Conservation (phyloP, 2,888 invertebrate genomes). For the Luffia ferchaultella region DNA sequence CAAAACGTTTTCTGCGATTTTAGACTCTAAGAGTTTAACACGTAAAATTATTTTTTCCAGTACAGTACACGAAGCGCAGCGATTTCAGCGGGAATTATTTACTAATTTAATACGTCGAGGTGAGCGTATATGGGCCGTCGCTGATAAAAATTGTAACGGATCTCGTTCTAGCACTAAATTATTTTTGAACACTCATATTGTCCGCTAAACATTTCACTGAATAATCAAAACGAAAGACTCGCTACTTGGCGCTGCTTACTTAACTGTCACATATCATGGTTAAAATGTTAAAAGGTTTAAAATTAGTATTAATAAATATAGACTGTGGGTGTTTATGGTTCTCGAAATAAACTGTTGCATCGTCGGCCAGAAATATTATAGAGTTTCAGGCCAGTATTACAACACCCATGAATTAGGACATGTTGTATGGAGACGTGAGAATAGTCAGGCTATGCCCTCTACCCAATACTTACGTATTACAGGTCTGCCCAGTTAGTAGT, state of each 20-base stretch:
- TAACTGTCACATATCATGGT: too few relatives aligned
- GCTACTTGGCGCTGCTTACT: too few relatives aligned
- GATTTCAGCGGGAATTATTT: not conserved
- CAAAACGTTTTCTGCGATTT: not conserved
- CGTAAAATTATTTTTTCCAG: not conserved
- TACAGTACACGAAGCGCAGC: not conserved
- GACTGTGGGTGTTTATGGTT: not conserved
- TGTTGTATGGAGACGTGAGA: conserved; percentile 20
- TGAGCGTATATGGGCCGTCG: not conserved
- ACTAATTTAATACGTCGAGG: not conserved
- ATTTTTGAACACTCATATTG: not conserved
- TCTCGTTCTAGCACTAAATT: not conserved
- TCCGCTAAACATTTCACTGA: too few relatives aligned
- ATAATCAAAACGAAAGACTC: too few relatives aligned
- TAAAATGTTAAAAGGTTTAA: too few relatives aligned
- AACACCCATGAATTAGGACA: conserved; percentile 33
- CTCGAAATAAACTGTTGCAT: not conserved
- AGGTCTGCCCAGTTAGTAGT: too few relatives aligned
- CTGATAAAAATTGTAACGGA: not conserved
- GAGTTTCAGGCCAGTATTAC: conserved; percentile 24
- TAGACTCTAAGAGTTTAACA: not conserved
- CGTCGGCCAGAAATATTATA: conserved; percentile 35
- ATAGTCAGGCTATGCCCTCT: conserved; percentile 24
- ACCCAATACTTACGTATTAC: too few relatives aligned
- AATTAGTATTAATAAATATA: not conserved